phyloP scores from a whole-genome alignment of 2,888 invertebrate genomes.

The Lysandra bellargus region DNA sequence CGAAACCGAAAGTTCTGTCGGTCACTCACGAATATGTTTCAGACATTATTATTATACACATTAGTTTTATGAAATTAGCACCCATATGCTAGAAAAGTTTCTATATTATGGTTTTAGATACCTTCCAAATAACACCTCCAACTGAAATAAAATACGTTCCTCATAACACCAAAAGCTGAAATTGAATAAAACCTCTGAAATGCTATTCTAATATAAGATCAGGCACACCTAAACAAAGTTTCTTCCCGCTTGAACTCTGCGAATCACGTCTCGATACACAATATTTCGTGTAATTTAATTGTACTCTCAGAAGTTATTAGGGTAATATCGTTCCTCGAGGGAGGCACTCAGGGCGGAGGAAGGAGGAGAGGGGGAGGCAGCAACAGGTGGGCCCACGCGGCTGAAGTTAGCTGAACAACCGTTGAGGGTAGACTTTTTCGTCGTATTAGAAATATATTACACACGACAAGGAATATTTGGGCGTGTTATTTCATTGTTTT shows the following conservation, averaged over 20 bases:
- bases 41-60: too few species aligned
- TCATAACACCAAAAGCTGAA: neutral
- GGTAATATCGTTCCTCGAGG: constrained; percentile 15
- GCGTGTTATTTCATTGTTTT: too few species aligned
- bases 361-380: neutral
- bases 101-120: too few species aligned
- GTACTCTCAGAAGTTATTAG: constrained; percentile 19
- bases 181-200: neutral
- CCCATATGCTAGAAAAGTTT: too few species aligned
- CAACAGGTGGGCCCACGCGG: constrained; percentile 21
- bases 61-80: too few species aligned
- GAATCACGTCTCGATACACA: constrained; percentile 9
- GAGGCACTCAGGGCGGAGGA: neutral
- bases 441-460: too few species aligned
- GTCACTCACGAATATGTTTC: too few species aligned
- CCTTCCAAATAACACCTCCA: neutral
- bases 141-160: neutral
- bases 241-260: neutral
- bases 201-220: neutral
- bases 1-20: too few species aligned
- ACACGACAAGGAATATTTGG: too few species aligned
- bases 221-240: neutral
- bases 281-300: constrained; percentile 18
- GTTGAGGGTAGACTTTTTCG: too few species aligned
- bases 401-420: too few species aligned